phyloP scores from a whole-genome alignment of 2,888 invertebrate species.

The Apamea monoglypha region DNA sequence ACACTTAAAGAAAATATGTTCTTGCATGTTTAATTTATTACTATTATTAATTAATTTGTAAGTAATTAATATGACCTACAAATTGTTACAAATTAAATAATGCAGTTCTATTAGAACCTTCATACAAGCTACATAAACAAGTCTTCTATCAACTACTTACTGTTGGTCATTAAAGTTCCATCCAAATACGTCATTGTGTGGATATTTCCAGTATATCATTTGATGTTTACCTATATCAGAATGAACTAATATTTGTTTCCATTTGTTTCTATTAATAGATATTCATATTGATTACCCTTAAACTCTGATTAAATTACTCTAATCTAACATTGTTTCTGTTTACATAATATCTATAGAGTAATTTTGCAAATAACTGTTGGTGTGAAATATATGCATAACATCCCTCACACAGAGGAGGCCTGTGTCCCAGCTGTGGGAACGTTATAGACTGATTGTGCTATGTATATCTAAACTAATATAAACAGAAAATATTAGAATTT shows the following conservation, averaged over 20 bases:
- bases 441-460: neutral
- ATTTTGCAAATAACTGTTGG: neutral
- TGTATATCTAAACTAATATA: neutral
- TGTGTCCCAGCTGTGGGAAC: neutral
- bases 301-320: slow-evolving; percentile 3
- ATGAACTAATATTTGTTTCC: neutral
- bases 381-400: neutral
- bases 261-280: neutral
- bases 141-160: neutral
- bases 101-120: neutral
- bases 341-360: neutral
- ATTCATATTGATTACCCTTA: slow-evolving; percentile 3
- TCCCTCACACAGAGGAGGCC: neutral
- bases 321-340: neutral
- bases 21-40: too few species aligned
- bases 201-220: neutral
- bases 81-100: neutral
- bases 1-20: neutral
- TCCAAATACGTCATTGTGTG: neutral
- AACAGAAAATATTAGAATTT: too few species aligned
- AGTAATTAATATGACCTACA: neutral
- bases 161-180: neutral
- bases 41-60: too few species aligned
- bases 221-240: neutral
- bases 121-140: neutral